Evolutionary conservation across 2,888 invertebrate genomes (phyloP).

Genomic region (Tetragonula carbonaria): DNA sequence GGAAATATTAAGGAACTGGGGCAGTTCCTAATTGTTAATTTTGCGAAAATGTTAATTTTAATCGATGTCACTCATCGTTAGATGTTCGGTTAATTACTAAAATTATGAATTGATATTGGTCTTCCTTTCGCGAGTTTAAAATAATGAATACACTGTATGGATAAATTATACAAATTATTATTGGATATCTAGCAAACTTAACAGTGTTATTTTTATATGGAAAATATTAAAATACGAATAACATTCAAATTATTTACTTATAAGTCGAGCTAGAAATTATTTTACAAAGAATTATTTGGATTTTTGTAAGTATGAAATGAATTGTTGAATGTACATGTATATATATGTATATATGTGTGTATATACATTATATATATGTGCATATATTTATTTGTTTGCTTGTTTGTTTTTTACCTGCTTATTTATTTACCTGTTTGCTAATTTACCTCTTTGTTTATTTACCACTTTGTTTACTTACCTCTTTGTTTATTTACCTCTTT

Average conservation of each 20-base stretch:
- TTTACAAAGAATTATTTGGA: neutral
- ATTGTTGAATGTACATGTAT: neutral
- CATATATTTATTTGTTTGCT: too few species aligned
- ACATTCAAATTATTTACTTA: neutral
- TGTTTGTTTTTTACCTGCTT: too few species aligned
- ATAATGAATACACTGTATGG: neutral
- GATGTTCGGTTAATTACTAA: too few species aligned
- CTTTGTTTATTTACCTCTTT: too few species aligned
- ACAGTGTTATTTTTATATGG: neutral
- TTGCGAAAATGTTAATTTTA: neutral
- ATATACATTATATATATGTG: too few species aligned
- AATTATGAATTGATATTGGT: too few species aligned
- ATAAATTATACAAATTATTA: neutral
- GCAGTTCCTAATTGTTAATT: neutral
- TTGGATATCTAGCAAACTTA: neutral
- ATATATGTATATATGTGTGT: neutral
- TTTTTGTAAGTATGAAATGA: neutral
- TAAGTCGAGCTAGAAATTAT: neutral
- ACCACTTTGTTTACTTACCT: too few species aligned
- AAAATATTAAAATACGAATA: neutral
- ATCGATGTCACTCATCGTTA: neutral
- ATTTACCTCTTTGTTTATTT: too few species aligned
- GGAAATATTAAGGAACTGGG: neutral
- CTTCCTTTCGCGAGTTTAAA: neutral
- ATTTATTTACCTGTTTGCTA: too few species aligned